These are phyloP conservation scores for Netelia virgata DNA, from an alignment of 2,888 invertebrate species.

Conservation along the genomic window DNA sequence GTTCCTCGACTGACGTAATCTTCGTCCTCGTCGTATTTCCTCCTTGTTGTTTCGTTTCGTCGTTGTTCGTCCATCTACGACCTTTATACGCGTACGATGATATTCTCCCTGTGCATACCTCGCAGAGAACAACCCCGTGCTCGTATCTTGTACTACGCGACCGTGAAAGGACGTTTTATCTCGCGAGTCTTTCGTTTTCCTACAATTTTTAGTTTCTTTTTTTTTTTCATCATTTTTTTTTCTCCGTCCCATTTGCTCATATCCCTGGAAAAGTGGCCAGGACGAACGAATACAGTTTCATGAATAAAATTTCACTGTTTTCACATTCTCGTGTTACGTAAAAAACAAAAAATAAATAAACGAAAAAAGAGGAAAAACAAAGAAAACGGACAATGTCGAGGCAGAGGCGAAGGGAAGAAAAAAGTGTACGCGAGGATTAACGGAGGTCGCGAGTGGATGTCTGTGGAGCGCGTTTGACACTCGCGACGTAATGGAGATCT, in stretches of 20 bases:
- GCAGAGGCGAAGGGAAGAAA: no score
- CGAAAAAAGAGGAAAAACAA: background rate
- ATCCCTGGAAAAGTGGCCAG: background rate
- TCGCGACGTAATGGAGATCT: background rate
- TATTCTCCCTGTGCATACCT: background rate
- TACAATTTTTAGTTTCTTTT: background rate
- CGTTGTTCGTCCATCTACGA: background rate
- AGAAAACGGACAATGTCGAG: background rate
- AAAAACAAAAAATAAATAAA: conserved; percentile 63
- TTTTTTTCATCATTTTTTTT: background rate
- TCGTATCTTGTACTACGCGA: background rate
- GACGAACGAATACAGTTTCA: conserved; percentile 61
- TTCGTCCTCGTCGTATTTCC: conserved; percentile 20
- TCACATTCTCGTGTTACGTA: conserved; percentile 76
- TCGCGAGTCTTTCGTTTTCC: conserved; percentile 21
- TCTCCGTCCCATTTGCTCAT: conserved; percentile 1
- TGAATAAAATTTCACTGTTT: conserved; percentile 77
- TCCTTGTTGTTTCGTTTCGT: background rate
- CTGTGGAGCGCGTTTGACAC: background rate
- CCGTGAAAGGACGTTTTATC: conserved; percentile 26
- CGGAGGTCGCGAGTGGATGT: conserved; percentile 3
- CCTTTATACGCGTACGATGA: background rate
- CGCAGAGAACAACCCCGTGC: background rate
- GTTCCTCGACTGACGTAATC: background rate
- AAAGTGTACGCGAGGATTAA: background rate